Base-by-base conservation (phyloP, 2,888 invertebrate genomes). In the Smittia aterrima region DNA sequence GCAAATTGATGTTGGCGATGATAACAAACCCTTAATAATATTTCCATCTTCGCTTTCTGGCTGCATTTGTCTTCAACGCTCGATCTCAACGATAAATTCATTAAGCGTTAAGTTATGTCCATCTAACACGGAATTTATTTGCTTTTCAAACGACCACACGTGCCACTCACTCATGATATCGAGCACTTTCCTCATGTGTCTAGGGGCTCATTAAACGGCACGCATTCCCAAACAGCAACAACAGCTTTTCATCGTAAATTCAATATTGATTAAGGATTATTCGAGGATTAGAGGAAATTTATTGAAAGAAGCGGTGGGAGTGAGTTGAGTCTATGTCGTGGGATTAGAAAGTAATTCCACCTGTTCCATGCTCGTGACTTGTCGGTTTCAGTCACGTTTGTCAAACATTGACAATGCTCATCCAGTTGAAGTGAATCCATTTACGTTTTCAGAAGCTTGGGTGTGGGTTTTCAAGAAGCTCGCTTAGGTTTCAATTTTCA, bases 251-350 rank as follows among this genome's bases (percentile, higher is more conserved):
- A 22, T 58, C 58, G 58, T 22, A 22, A 58, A 58, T 58, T 58
- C 7, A 58, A 22, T 58, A 58, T 58, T 58, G 58, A 58, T 58
- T 58, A 58, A 22, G 58, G 58, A 58, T 58, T 18, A 58, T 58
- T 47, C n/a, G n/a, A 3, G 22, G 58, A 58, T 58, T 22, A 20
- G 47, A 16, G 11, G 38, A 47, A 47, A 2, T 58, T 22, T 58
- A 58, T 58, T 47, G 47, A 47, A n/a, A 3, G 47, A 13, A 47
- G 13, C 3, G 16, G 13, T n/a, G 16, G 58, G 22, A 3, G 22
- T 22, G 58, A 22, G 22, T 20, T 58, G 58, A 58, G 13, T 58
- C n/a, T 7, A 18, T 22, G 22, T 58, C 3, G 1, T 22, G 22
- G 22, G 22, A 58, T 58, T 58, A 22, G 3, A 2, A 13, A 47